A percentile compares a stretch with the other conserved stretches of the same genome.
phyloP scores from a whole-genome alignment of 2,888 invertebrate genomes.

The Mongoloraphidia duomilia region DNA sequence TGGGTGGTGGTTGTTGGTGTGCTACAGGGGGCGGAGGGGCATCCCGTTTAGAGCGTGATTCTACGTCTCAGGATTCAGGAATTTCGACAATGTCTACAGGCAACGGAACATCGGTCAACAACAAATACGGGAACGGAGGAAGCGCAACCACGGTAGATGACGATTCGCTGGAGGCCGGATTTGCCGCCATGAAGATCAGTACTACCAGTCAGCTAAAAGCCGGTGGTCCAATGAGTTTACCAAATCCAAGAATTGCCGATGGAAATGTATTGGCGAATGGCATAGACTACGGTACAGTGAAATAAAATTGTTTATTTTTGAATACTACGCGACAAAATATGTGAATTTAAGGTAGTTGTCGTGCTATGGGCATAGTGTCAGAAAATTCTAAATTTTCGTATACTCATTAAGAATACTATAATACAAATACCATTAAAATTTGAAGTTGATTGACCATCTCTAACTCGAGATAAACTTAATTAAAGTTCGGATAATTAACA shows the following conservation, averaged over 20 bases:
- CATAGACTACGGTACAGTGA: no score
- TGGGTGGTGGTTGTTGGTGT: neutral
- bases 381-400: no score
- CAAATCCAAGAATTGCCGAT: neutral
- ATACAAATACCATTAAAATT: no score
- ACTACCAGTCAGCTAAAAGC: neutral
- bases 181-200: neutral
- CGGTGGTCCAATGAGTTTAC: neutral
- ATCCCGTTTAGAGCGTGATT: slow-evolving; percentile 37
- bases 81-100: slow-evolving; percentile 69
- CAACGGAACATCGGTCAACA: slow-evolving; percentile 19
- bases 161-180: neutral
- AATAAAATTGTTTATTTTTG: no score
- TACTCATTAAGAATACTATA: no score
- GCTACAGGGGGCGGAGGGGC: slow-evolving; percentile 9
- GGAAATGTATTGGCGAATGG: no score
- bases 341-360: no score
- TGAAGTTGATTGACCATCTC: no score
- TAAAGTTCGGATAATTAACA: no score
- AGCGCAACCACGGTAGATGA: neutral
- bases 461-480: no score
- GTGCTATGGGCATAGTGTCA: no score
- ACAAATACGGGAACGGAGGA: slow-evolving; percentile 4
- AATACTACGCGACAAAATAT: no score
- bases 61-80: slow-evolving; percentile 76